These are phyloP conservation scores for Scalopus aquaticus DNA, from an alignment of 2,113 vertebrate species.

Conservation along the genomic window DNA sequence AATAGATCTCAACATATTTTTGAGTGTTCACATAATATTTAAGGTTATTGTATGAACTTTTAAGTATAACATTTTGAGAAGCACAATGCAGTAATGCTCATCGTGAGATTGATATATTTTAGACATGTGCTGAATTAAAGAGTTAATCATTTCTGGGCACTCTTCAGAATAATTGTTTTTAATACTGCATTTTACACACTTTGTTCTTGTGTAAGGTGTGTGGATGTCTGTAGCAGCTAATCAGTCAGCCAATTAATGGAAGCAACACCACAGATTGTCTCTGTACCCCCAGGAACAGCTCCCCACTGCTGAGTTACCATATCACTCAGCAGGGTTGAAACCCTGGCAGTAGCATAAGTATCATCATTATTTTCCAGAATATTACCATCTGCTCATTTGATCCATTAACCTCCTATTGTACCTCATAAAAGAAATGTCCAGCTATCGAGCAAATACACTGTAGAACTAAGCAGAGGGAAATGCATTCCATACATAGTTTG, in stretches of 20 bases:
- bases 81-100: too few relatives aligned
- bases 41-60: too few relatives aligned
- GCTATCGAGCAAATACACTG: not conserved
- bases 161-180: conserved; percentile 35
- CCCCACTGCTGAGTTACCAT: conserved; percentile 49
- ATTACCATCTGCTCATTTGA: conserved; percentile 72
- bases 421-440: conserved; percentile 63
- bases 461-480: conserved; percentile 53
- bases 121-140: too few relatives aligned
- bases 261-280: not conserved
- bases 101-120: too few relatives aligned
- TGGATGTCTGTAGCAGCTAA: not conserved
- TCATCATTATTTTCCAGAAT: conserved; percentile 67
- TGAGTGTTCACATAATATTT: too few relatives aligned
- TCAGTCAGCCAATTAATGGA: conserved; percentile 38
- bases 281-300: conserved; percentile 37
- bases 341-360: conserved; percentile 42
- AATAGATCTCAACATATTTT: too few relatives aligned
- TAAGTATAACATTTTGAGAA: too few relatives aligned
- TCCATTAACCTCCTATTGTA: conserved; percentile 75
- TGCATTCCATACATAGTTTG: conserved; percentile 65
- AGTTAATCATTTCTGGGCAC: too few relatives aligned
- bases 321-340: conserved; percentile 55
- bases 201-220: not conserved
- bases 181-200: not conserved